phyloP scores from a whole-genome alignment of 1,140 invertebrate species.

The Ceratina calcarata region DNA sequence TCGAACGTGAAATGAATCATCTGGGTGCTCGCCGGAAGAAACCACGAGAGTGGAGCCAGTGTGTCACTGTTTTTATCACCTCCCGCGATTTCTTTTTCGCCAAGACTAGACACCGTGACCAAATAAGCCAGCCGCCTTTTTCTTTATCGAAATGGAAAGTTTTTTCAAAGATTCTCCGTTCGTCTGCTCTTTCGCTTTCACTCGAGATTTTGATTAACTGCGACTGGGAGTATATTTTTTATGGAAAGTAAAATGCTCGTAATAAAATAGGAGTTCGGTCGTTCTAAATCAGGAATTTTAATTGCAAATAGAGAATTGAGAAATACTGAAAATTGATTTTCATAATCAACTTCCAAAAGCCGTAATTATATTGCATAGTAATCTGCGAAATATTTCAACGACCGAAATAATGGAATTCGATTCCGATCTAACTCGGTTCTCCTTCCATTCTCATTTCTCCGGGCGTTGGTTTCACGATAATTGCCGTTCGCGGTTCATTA shows the following conservation, averaged over 20 bases:
- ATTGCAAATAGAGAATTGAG: no score
- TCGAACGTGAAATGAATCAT: slow-evolving; percentile 16
- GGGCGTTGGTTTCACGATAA: slow-evolving; percentile 21
- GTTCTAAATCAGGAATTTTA: no score
- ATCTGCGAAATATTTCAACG: neutral
- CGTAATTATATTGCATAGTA: neutral
- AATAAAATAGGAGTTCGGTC: no score
- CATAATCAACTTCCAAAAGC: no score
- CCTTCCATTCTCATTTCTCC: neutral
- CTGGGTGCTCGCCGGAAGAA: slow-evolving; percentile 21
- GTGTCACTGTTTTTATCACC: slow-evolving; percentile 32
- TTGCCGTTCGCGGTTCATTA: slow-evolving; percentile 24
- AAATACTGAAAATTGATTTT: no score
- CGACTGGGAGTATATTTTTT: neutral
- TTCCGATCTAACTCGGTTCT: neutral
- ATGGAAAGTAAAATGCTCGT: neutral
- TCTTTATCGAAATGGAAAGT: neutral
- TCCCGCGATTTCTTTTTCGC: neutral
- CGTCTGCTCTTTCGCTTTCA: neutral
- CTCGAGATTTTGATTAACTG: neutral
- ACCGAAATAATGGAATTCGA: no score
- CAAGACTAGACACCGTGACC: neutral
- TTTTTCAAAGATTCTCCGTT: neutral
- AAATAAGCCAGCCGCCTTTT: neutral
- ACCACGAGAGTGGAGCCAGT: neutral